Evolutionary conservation across 2,797 vertebrate genomes (phyloP).

Genomic region (Danio aesculapii): DNA sequence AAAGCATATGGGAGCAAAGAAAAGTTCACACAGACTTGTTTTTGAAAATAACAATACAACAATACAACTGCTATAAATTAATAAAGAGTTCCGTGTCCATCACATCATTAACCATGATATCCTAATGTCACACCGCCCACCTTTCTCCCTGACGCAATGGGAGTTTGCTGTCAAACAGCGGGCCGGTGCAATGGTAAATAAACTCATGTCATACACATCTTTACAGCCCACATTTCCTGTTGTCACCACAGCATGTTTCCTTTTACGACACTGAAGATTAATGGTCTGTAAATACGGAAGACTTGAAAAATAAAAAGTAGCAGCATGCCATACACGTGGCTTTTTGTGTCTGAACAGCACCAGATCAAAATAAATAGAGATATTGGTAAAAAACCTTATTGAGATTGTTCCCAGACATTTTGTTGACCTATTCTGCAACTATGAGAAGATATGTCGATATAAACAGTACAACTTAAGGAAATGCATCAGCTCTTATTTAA

Average conservation of each 20-base stretch:
- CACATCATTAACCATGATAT: constrained; percentile 18
- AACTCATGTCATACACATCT: constrained; percentile 22
- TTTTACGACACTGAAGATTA: constrained; percentile 37
- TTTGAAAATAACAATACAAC: no score
- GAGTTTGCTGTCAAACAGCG: constrained; percentile 10
- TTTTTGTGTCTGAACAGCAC: not conserved
- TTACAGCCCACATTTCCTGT: constrained; percentile 52
- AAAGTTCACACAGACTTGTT: no score
- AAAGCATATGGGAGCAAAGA: not conserved
- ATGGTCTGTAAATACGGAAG: constrained; percentile 15
- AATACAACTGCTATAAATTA: not conserved
- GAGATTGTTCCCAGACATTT: no score
- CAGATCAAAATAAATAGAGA: not conserved
- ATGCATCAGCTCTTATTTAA: no score
- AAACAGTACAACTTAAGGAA: no score
- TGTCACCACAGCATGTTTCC: constrained; percentile 44
- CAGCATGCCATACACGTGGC: constrained; percentile 1
- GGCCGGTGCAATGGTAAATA: constrained; percentile 11
- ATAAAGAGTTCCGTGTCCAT: not conserved
- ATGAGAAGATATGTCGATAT: no score
- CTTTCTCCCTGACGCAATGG: constrained; percentile 31
- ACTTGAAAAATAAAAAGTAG: not conserved
- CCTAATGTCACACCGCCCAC: not conserved
- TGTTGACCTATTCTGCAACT: no score
- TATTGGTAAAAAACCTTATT: no score